Evolutionary conservation across 2,888 invertebrate species (phyloP).

Genomic region (Drosophila koepferae): DNA sequence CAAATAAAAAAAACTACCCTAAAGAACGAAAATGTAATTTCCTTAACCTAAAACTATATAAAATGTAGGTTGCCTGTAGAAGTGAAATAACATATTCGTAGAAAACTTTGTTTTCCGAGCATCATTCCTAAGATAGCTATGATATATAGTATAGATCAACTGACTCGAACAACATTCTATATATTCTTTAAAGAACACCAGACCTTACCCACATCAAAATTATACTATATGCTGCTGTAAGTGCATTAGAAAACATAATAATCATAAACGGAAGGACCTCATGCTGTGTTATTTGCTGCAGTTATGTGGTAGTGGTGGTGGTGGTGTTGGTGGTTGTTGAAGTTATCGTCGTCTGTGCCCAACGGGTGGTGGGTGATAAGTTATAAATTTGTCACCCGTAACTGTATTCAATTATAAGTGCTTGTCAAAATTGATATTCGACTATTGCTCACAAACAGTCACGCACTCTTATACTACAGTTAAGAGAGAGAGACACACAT

Average conservation of each 20-base stretch:
- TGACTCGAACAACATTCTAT: neutral
- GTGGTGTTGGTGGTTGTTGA: constrained; percentile 7
- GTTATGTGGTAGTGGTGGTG: constrained; percentile 17
- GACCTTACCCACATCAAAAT: neutral
- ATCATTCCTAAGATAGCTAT: neutral
- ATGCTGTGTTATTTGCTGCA: constrained; percentile 35
- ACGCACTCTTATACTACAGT: neutral
- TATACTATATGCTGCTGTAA: neutral
- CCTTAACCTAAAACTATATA: neutral
- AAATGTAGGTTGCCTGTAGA: neutral
- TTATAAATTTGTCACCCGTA: constrained; percentile 60
- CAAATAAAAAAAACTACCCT: neutral
- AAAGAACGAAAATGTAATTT: neutral
- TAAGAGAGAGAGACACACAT: neutral
- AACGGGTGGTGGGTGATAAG: constrained; percentile 55
- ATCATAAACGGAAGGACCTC: constrained; percentile 45
- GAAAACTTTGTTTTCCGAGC: neutral
- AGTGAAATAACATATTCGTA: neutral
- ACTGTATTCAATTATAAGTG: constrained; percentile 52
- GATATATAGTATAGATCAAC: neutral
- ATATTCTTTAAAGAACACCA: neutral
- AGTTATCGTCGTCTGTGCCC: neutral
- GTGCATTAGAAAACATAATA: neutral
- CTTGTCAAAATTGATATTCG: constrained; percentile 40
- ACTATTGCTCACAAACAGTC: constrained; percentile 10